Percentiles rank a stretch among this genome's conserved stretches.
Evolutionary conservation across 1,140 invertebrate genomes (phyloP).

Genomic region (Phymastichus coffea): DNA sequence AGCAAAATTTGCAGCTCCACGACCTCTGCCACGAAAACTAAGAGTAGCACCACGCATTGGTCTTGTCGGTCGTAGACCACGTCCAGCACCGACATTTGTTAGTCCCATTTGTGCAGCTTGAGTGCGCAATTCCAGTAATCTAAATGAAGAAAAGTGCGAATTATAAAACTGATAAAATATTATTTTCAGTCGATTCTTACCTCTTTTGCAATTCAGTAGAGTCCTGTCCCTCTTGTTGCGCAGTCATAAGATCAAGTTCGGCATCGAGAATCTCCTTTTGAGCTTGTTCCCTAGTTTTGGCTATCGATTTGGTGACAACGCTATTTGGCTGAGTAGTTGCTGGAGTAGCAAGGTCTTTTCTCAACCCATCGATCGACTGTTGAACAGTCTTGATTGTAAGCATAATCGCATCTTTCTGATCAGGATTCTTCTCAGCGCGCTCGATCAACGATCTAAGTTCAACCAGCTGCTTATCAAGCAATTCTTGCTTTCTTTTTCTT

Average conservation of each 20-base stretch:
- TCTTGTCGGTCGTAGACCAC: conserved; percentile 36
- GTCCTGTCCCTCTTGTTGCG: conserved; percentile 77
- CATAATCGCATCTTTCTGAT: conserved; percentile 69
- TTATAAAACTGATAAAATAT: too few relatives aligned
- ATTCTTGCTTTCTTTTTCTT: conserved; percentile 73
- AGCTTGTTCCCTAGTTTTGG: conserved; percentile 65
- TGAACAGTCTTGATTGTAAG: conserved; percentile 75
- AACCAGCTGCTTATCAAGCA: conserved; percentile 76
- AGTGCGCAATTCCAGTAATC: conserved; percentile 69
- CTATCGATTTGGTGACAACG: conserved; percentile 25
- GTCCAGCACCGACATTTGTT: conserved; percentile 33
- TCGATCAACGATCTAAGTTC: conserved; percentile 76
- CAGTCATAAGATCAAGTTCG: conserved; percentile 83
- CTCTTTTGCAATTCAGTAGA: conserved; percentile 71
- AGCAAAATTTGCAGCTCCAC: conserved; percentile 50
- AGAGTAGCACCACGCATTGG: conserved; percentile 44
- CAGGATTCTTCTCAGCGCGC: conserved; percentile 70
- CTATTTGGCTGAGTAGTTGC: conserved; percentile 47
- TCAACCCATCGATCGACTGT: conserved; percentile 73
- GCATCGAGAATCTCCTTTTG: conserved; percentile 85
- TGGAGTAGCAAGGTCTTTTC: conserved; percentile 66
- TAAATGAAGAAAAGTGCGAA: too few relatives aligned
- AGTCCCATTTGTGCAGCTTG: conserved; percentile 58
- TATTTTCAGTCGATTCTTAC: conserved; percentile 7
- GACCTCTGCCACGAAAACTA: conserved; percentile 45